Conservation (phyloP, 2,888 invertebrate species). For the Platycheirus albimanus region DNA sequence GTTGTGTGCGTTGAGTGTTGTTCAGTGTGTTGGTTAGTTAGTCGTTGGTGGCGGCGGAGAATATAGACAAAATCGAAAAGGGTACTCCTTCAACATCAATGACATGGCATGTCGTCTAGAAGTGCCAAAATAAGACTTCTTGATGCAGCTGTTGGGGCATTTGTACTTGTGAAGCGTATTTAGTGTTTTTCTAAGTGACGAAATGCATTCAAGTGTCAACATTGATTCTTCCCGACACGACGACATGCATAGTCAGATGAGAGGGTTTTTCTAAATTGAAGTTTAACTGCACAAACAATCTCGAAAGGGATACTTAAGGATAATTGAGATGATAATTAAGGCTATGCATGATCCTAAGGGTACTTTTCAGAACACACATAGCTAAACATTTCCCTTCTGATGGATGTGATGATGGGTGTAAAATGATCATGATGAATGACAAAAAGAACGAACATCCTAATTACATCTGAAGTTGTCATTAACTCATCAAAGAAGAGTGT, state of each 20-base stretch:
- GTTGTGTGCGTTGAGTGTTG: not conserved
- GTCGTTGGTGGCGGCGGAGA: slow-evolving; percentile 1
- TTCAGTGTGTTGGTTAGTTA: not conserved
- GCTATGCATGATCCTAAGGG: slow-evolving; percentile 12
- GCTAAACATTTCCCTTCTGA: slow-evolving; percentile 49
- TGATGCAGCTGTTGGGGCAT: slow-evolving; percentile 68
- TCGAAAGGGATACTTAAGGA: slow-evolving; percentile 44
- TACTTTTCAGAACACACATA: slow-evolving; percentile 10
- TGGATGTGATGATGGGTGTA: slow-evolving; percentile 52
- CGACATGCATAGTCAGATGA: slow-evolving; percentile 49
- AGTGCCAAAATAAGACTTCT: slow-evolving; percentile 67
- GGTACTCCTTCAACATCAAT: slow-evolving; percentile 66
- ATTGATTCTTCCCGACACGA: slow-evolving; percentile 46
- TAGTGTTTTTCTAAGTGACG: slow-evolving; percentile 67
- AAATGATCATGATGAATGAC: slow-evolving; percentile 56
- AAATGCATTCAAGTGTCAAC: slow-evolving; percentile 72
- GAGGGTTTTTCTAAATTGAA: slow-evolving; percentile 51
- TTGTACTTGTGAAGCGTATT: slow-evolving; percentile 47
- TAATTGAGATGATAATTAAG: slow-evolving; percentile 71
- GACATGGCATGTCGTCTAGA: slow-evolving; percentile 64
- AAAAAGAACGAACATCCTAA: slow-evolving; percentile 2
- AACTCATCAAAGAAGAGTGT: not conserved
- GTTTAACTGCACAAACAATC: slow-evolving; percentile 38
- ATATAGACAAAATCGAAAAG: slow-evolving; percentile 35
- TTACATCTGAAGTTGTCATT: slow-evolving; percentile 5